Conservation (phyloP, 2,797 vertebrate species). For the Trachurus trachurus region DNA sequence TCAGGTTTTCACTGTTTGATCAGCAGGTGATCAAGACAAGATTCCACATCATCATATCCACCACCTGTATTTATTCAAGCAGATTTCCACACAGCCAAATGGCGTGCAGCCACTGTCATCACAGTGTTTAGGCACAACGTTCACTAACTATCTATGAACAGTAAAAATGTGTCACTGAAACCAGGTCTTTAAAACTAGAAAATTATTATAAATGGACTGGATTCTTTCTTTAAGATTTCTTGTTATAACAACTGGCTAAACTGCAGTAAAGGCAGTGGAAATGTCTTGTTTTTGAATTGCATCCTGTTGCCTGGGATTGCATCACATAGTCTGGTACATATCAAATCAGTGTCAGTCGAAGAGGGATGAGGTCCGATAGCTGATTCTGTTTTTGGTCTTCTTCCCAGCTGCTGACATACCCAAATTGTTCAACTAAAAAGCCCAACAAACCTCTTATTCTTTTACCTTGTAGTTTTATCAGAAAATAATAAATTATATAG, state of each 20-base stretch:
- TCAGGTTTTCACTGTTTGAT: not conserved
- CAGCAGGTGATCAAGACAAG: constrained; percentile 5
- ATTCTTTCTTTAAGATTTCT: not conserved
- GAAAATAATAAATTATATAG: not conserved
- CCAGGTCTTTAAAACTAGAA: not conserved
- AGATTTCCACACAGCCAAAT: not conserved
- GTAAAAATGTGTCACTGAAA: constrained; percentile 1
- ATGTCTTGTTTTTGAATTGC: not conserved
- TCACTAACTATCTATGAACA: not conserved
- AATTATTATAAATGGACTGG: not conserved
- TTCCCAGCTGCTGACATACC: constrained; percentile 4
- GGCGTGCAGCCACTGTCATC: not conserved
- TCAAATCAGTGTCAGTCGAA: not conserved
- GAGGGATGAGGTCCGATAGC: not conserved
- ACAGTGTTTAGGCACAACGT: not conserved
- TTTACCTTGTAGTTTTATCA: not conserved
- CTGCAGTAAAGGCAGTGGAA: not conserved
- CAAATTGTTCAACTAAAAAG: not conserved
- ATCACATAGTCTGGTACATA: not conserved
- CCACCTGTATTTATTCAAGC: not conserved
- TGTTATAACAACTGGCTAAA: not conserved
- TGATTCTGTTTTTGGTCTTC: not conserved
- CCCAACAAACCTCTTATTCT: not conserved
- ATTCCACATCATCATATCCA: not conserved
- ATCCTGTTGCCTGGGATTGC: not conserved